Conservation (phyloP, 1,140 invertebrate genomes). For the Drosophila oshimai region DNA sequence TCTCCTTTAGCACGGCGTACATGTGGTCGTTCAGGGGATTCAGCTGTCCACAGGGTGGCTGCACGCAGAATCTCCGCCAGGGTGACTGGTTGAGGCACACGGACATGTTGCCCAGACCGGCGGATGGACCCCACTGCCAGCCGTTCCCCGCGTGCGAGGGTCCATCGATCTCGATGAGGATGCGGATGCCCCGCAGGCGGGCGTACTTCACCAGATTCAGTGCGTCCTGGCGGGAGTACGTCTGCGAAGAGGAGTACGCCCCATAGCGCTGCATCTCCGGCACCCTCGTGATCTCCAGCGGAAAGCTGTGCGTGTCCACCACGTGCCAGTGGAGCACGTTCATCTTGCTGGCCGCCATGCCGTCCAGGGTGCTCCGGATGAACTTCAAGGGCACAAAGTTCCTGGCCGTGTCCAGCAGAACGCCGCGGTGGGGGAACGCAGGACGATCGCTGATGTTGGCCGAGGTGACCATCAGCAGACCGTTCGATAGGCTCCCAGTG, state of each 20-base stretch:
- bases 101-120: conserved; percentile 87
- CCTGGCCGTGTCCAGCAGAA: conserved; percentile 89
- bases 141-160: conserved; percentile 93
- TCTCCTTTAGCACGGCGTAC: conserved; percentile 87
- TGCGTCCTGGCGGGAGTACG: conserved; percentile 89
- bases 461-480: conserved; percentile 82
- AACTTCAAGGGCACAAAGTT: conserved; percentile 88
- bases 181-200: conserved; percentile 87
- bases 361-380: conserved; percentile 89
- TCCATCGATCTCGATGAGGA: conserved; percentile 92
- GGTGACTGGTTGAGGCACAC: conserved; percentile 89
- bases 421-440: conserved; percentile 87
- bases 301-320: conserved; percentile 93
- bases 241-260: conserved; percentile 87
- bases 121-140: conserved; percentile 90
- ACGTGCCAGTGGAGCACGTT: conserved; percentile 95
- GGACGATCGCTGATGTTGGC: conserved; percentile 87
- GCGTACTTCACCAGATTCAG: conserved; percentile 88
- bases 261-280: conserved; percentile 90
- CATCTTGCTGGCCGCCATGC: conserved; percentile 91
- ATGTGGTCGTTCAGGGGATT: conserved; percentile 91
- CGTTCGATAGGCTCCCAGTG: conserved; percentile 76
- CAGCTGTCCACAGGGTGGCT: conserved; percentile 93
- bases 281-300: conserved; percentile 88
- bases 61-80: conserved; percentile 89